Percentiles rank a stretch among this genome's conserved stretches.
These are phyloP conservation scores for Melinaea menophilus DNA, from an alignment of 2,888 invertebrate species.

Conservation along the genomic window DNA sequence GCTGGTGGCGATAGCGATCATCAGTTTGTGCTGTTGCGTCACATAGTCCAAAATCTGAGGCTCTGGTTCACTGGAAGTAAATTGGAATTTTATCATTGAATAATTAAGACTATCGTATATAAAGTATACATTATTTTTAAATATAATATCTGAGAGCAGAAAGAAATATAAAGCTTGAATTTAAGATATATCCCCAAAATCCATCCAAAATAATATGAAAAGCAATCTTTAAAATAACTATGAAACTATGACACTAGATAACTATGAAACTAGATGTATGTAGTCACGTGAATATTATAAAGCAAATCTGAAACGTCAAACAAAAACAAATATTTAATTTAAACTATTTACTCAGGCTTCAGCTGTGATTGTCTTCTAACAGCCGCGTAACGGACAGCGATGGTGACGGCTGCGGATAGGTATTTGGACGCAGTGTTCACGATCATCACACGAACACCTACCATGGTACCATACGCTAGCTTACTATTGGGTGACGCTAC, in stretches of 20 bases:
- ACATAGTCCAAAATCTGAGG: slow-evolving; percentile 94
- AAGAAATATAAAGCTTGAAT: no score
- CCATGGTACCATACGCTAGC: slow-evolving; percentile 93
- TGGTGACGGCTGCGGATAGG: slow-evolving; percentile 88
- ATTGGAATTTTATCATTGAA: not conserved
- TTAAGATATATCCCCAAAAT: no score
- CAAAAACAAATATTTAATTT: not conserved
- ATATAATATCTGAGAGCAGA: not conserved
- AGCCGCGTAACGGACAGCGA: slow-evolving; percentile 93
- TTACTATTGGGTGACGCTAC: slow-evolving; percentile 87
- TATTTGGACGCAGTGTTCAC: slow-evolving; percentile 83
- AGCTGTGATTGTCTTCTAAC: slow-evolving; percentile 92
- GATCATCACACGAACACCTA: slow-evolving; percentile 91
- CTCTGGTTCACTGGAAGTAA: slow-evolving; percentile 82
- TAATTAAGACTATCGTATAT: no score
- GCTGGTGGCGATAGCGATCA: slow-evolving; percentile 88
- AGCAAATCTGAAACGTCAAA: no score
- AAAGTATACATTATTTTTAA: no score
- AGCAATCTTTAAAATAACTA: not conserved
- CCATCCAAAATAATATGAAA: not conserved
- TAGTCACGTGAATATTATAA: no score
- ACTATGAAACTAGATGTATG: no score
- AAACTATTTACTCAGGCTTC: slow-evolving; percentile 81
- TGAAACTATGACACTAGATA: no score
- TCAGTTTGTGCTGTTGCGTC: slow-evolving; percentile 95